Evolutionary conservation across 2,113 vertebrate genomes (phyloP).

Genomic region (Eleginops maclovinus): DNA sequence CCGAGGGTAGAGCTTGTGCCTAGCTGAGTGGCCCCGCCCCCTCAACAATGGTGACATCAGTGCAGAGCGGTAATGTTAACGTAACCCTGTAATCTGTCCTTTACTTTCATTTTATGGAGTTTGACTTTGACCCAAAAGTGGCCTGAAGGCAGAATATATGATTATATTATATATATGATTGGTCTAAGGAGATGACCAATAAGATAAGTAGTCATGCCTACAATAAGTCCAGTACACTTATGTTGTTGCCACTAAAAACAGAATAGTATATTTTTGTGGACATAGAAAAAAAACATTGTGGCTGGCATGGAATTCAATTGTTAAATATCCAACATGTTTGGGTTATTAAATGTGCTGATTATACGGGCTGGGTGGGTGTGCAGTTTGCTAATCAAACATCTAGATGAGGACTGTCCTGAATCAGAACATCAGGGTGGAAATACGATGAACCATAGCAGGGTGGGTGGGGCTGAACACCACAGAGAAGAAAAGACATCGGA

Average conservation of each 20-base stretch:
- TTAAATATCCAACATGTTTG: conserved; percentile 41
- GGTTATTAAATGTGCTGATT: conserved; percentile 23
- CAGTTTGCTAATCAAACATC: conserved; percentile 28
- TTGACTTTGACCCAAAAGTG: too few relatives aligned
- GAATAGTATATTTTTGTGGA: background rate
- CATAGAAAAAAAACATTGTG: background rate
- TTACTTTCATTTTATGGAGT: too few relatives aligned
- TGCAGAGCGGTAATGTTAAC: too few relatives aligned
- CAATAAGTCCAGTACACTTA: background rate
- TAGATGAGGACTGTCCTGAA: conserved; percentile 45
- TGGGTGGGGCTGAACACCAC: conserved; percentile 21
- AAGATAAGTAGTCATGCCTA: background rate
- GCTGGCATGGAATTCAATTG: conserved; percentile 11
- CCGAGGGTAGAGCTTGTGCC: too few relatives aligned
- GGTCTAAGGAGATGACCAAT: too few relatives aligned
- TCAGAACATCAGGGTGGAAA: conserved; percentile 10
- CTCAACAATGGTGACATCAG: too few relatives aligned
- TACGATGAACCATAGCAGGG: conserved; percentile 30
- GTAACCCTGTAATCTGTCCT: too few relatives aligned
- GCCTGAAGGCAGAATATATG: too few relatives aligned
- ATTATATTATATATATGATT: too few relatives aligned
- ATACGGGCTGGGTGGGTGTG: background rate
- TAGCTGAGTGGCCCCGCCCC: too few relatives aligned
- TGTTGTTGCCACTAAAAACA: too few relatives aligned
- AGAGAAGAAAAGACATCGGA: conserved; percentile 18